Base-by-base conservation (phyloP, 2,113 vertebrate genomes). In the Marmota flaviventris region DNA sequence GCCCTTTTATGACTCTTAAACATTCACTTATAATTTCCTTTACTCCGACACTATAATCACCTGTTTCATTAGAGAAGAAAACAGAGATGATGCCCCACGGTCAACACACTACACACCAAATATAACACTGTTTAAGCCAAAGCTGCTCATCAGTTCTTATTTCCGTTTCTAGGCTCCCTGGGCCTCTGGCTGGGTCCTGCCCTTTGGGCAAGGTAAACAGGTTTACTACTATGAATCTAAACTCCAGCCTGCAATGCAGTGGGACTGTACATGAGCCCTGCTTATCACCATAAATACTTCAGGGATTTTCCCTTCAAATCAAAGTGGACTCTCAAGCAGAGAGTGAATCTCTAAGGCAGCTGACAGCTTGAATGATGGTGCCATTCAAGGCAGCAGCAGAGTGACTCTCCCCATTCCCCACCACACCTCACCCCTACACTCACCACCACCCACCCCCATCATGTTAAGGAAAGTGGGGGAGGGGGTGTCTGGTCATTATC, bases 161-260 rank as follows among this genome's bases (percentile, higher is more conserved):
- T 94, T n/a, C 48, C 85, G 22, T 22, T 96, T 94, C 93, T 75
- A 70, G 39, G 39, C 45, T 96, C 81, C 51, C 56, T 17, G 29
- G 72, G 70, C 91, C 88, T 89, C 89, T 91, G 45, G 24, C 92
- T 95, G 95, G 83, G 86, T 82, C 91, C 95, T 58, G 42, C 69
- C 85, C 81, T 69, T 56, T 84, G 17, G 17, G 61, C 83, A 97
- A 97, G 83, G 96, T 94, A 95, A 98, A 98, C 84, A 96, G 56
- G 48, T 88, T 97, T 75, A 11, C 45, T 65, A 39, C 92, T 87
- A 84, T 96, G 97, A 93, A 96, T 96, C 56, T 81, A 75, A 83
- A 51, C 89, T 96, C 69, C 96, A 91, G 85, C 94, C 91, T 97
- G 86, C 91, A 96, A 86, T 90, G 79, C 93, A 85, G 89, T 69